Base-by-base conservation (phyloP, 2,113 vertebrate genomes). In the Trachemys scripta region DNA sequence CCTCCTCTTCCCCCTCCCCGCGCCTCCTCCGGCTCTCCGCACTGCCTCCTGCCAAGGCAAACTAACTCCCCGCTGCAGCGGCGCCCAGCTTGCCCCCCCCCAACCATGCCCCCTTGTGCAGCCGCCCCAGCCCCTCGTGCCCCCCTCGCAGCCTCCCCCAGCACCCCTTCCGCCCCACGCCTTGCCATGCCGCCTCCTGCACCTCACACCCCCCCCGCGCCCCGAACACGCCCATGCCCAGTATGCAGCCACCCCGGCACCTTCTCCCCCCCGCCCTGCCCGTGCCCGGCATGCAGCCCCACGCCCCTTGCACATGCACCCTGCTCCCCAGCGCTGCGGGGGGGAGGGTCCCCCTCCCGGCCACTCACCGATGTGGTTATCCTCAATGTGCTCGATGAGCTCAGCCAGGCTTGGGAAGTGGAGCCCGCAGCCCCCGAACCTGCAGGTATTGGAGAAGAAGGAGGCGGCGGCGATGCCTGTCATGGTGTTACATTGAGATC, bases 381-480 rank as follows among this genome's bases (percentile, higher is more conserved):
- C 99, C 97, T 99, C 99, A 97, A 99, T 99, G 98, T 99, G 99
- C 96, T 99, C 99, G 97, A 99, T 99, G 92, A 99, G 99, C 98
- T 99, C 99, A 90, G 98, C 98, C 98, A 99, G 98, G 91, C 98
- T 99, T 90, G 99, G 98, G 97, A 99, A 99, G 98, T 99, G 99
- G 38, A 99, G 99, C 94, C 99, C 99, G 98, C 99, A 99, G 98
- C 99, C 98, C 90, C 99, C 99, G 98, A 99, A 99, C 82, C 98
- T 98, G 98, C 99, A 99, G 93, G 98, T 98, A 98, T 99, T 99
- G 98, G 99, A 99, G 97, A 99, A 99, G 98, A 99, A 99, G 98
- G 99, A 99, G 98, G 99, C 99, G 97, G 99, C 99, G 98, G 99
- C 99, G 98, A 99, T 99, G 98, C 98, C 99, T 98, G 99, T 99